Base-by-base conservation (phyloP, 2,888 invertebrate genomes). In the Volucella inflata region DNA sequence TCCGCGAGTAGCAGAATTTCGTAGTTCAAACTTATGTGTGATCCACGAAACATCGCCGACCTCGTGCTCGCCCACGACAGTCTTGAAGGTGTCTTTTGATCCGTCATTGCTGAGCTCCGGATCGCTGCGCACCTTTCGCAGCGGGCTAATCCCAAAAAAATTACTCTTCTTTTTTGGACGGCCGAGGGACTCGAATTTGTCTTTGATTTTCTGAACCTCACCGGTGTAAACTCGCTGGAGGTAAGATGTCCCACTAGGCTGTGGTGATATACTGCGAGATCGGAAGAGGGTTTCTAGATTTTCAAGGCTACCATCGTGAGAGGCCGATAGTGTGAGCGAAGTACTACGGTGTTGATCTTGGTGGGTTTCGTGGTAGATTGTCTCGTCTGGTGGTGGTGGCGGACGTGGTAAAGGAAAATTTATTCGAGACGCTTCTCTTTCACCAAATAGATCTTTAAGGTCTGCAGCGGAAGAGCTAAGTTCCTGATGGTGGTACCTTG, bases 381-480 rank as follows among this genome's bases (percentile, higher is more conserved):
- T 90, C 87, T 92, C 90, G 90, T 94, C 94, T 88, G 93, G 94
- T 88, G 92, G 93, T 88, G 93, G 93, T 89, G 93, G 94, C 88
- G 92, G 93, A 89, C 94, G 93, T 82, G 90, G 90, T 87, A 90
- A 87, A 67, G 90, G 90, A 92, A 92, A 92, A 91, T 92, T 92
- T 91, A 90, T 89, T 0, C 90, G 88, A 2, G 90, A 88, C 2
- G 88, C 93, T 87, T 94, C 94, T 36, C 93, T 94, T 90, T 97
- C 97, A 0, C 97, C 97, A 89, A 96, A 97, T n/a, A 96, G 92
- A 88, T 97, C 97, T 89, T 96, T 96, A 74, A 97, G 92, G 91
- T 96, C 95, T 42, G 96, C 91, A 6, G 90, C 88, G 0, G 92
- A 92, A 36, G 90, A 90, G 78, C 91, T 92, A n/a, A 92, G 84